These are phyloP conservation scores for Acipenser transmontanus DNA, from an alignment of 2,797 vertebrate genomes.

Conservation along the genomic window DNA sequence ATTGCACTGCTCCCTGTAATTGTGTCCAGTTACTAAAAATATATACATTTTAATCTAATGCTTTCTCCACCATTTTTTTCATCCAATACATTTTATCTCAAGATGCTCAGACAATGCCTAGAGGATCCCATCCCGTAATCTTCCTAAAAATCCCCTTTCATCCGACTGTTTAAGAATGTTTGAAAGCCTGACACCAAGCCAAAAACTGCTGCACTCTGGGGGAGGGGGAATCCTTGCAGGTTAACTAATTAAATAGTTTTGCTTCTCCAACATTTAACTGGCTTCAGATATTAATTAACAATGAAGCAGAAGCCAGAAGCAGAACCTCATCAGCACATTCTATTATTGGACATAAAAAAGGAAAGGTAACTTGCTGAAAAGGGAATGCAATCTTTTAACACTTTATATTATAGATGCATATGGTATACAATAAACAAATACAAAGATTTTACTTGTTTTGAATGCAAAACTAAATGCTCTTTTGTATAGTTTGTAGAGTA, in stretches of 20 bases:
- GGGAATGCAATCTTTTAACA: not conserved
- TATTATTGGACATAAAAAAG: not conserved
- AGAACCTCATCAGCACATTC: conserved; percentile 1
- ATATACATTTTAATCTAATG: conserved; percentile 24
- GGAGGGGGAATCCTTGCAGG: conserved; percentile 70
- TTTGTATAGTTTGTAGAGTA: too few relatives aligned
- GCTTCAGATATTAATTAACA: conserved; percentile 82
- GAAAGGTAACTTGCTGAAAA: not conserved
- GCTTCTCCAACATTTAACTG: conserved; percentile 88
- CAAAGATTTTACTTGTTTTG: too few relatives aligned
- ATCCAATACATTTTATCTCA: conserved; percentile 78
- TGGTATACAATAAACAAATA: too few relatives aligned
- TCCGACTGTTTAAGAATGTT: conserved; percentile 97
- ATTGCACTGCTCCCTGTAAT: conserved; percentile 5
- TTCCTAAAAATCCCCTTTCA: conserved; percentile 99
- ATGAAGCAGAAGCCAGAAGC: conserved; percentile 52
- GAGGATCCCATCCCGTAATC: conserved; percentile 93
- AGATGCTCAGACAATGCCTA: conserved; percentile 94
- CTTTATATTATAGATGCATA: too few relatives aligned
- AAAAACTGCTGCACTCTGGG: conserved; percentile 73
- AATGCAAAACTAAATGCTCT: too few relatives aligned
- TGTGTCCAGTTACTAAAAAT: conserved; percentile 30
- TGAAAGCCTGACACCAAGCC: conserved; percentile 91
- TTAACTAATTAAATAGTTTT: conserved; percentile 94
- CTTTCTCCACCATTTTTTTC: conserved; percentile 38